phyloP scores from a whole-genome alignment of 1,140 invertebrate genomes.

The Diorhabda elongata region DNA sequence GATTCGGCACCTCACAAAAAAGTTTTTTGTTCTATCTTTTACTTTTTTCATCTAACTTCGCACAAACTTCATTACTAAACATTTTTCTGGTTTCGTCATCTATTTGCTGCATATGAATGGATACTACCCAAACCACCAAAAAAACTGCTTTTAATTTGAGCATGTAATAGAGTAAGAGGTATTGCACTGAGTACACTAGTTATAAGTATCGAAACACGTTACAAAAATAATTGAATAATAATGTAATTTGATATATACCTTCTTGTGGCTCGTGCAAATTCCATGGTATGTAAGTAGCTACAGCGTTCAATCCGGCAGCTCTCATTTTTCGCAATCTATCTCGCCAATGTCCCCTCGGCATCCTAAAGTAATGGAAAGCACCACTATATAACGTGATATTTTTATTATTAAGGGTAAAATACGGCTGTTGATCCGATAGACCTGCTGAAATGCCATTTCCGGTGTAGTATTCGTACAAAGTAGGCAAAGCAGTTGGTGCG shows the following conservation, averaged over 20 bases:
- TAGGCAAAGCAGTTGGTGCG: conserved; percentile 62
- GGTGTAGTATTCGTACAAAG: conserved; percentile 42
- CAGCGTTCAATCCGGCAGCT: conserved; percentile 78
- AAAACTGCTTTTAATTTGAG: too few species aligned
- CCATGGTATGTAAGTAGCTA: conserved; percentile 94
- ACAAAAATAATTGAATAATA: too few species aligned
- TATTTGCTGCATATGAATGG: too few species aligned
- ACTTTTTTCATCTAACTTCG: too few species aligned
- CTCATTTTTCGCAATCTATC: conserved; percentile 10
- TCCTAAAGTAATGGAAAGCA: conserved; percentile 51
- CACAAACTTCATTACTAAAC: too few species aligned
- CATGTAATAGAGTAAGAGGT: too few species aligned
- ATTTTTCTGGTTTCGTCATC: too few species aligned
- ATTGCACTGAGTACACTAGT: too few species aligned
- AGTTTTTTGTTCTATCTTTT: too few species aligned
- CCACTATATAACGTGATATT: conserved; percentile 39
- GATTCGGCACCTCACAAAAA: too few species aligned
- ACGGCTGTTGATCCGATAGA: conserved; percentile 32
- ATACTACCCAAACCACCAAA: too few species aligned
- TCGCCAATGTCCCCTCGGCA: conserved; percentile 59
- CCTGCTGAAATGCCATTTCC: conserved; percentile 34
- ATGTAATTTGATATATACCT: conserved; percentile 35
- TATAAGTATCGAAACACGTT: too few species aligned
- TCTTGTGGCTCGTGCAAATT: conserved; percentile 72
- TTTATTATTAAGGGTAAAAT: conserved; percentile 39